Base-by-base conservation (phyloP, 2,113 vertebrate species). In the Alligator mississippiensis region DNA sequence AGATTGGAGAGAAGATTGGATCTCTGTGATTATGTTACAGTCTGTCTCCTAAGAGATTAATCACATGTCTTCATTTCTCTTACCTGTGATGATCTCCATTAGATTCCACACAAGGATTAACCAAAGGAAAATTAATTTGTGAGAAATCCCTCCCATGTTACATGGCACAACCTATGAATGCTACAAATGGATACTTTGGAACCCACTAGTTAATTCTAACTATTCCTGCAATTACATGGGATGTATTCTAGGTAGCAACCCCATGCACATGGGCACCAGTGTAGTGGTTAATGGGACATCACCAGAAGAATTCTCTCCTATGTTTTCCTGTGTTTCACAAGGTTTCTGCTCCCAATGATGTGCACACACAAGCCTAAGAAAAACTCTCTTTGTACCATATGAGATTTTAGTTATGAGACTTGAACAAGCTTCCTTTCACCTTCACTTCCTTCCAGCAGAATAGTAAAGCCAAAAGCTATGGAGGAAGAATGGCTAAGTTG, bases 241-340 rank as follows among this genome's bases (percentile, higher is more conserved):
- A 28, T n/a, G 64, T 27, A 28, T 28, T 66, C 64, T 66, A 5
- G 21, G 21, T 22, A 38, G 34, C 19, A 72, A 22, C 14, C 30
- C 58, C 66, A 0, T 0, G 17, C 59, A 4, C 4, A 24, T 11
- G 21, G 22, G 11, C 22, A 74, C 34, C 70, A 24, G 21, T 18
- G 28, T 24, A 47, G 70, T 21, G 14, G 30, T 38, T 74, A 13
- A 24, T 30, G 21, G 21, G 22, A 22, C 34, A 74, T 66, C 28
- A 66, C 64, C n/a, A 17, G 16, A 66, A 66, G 28, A 28, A 25
- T 66, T 28, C n/a, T 25, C 16, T 66, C 7, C 14, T 25, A 27
- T 27, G 5, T 63, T 63, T 25, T 63, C 21, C 24, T n/a, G 64
- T 27, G 28, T 66, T 66, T 66, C 64, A 66, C 64, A n/a, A n/a